These are phyloP conservation scores for Teleogryllus occipitalis DNA, from an alignment of 1,140 invertebrate genomes.

Conservation along the genomic window DNA sequence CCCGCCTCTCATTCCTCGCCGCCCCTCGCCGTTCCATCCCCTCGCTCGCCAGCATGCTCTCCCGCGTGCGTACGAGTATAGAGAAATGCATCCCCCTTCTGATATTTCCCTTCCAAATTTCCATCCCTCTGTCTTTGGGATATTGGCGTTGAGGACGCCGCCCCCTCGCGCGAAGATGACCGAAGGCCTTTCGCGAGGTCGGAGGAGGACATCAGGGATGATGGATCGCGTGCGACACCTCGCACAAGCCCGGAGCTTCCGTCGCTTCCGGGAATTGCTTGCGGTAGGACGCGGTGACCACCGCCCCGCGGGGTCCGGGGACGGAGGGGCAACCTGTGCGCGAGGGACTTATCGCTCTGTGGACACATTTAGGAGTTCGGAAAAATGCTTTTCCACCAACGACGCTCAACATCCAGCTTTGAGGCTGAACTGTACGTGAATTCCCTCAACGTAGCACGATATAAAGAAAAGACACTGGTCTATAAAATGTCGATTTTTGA, in stretches of 20 bases:
- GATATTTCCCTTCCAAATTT: conserved; percentile 5
- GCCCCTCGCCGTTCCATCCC: too few species aligned
- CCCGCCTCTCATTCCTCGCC: too few species aligned
- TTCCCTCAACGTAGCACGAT: too few species aligned
- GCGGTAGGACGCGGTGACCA: not conserved
- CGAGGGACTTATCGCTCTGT: not conserved
- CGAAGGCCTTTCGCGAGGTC: not conserved
- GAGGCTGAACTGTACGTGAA: too few species aligned
- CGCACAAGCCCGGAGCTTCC: not conserved
- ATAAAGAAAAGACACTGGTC: too few species aligned
- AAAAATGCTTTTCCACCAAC: too few species aligned
- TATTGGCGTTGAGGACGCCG: not conserved
- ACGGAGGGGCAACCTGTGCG: too few species aligned
- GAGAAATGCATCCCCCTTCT: not conserved
- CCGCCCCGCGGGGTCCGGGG: not conserved
- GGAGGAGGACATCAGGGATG: not conserved
- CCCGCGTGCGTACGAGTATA: not conserved
- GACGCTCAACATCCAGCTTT: too few species aligned
- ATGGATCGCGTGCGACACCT: not conserved
- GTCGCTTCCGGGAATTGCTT: not conserved
- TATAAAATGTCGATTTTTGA: too few species aligned
- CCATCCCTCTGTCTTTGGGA: not conserved
- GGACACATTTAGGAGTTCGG: too few species aligned
- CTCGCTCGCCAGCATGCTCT: not conserved
- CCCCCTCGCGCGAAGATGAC: not conserved